A percentile compares a stretch with the other conserved stretches of the same genome.
Evolutionary conservation across 2,888 invertebrate species (phyloP).

Genomic region (Calameuta filiformis): DNA sequence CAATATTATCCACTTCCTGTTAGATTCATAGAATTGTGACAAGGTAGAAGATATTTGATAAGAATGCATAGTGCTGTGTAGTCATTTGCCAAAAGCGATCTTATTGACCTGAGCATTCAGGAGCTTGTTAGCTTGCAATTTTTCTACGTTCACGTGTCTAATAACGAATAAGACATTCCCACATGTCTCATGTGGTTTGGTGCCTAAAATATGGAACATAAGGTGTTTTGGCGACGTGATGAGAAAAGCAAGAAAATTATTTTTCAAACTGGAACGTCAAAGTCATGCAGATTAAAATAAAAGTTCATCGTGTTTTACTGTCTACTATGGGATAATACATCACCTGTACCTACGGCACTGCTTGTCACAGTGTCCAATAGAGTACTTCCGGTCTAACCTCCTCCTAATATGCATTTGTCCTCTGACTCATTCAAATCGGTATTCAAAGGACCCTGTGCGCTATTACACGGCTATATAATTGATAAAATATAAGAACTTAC

Average conservation of each 20-base stretch:
- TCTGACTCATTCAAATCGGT: not conserved
- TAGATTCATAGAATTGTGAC: not conserved
- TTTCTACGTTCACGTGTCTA: not conserved
- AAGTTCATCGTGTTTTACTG: not conserved
- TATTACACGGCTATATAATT: not conserved
- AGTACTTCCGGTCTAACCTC: not conserved
- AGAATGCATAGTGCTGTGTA: not conserved
- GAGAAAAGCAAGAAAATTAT: not conserved
- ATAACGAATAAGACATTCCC: not conserved
- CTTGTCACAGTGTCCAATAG: not conserved
- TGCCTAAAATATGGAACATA: not conserved
- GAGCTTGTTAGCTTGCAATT: not conserved
- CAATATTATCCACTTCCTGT: not conserved
- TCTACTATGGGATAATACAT: not conserved
- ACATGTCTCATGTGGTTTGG: not conserved
- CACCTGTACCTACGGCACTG: not conserved
- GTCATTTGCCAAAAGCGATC: not conserved
- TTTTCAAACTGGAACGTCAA: not conserved
- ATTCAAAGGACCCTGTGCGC: not conserved
- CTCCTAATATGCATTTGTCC: not conserved
- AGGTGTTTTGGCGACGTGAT: not conserved
- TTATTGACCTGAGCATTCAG: not conserved
- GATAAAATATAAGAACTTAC: constrained; percentile 33
- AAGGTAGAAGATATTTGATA: not conserved
- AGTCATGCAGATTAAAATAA: not conserved